Base-by-base conservation (phyloP, 2,888 invertebrate genomes). In the Andrena fulva region DNA sequence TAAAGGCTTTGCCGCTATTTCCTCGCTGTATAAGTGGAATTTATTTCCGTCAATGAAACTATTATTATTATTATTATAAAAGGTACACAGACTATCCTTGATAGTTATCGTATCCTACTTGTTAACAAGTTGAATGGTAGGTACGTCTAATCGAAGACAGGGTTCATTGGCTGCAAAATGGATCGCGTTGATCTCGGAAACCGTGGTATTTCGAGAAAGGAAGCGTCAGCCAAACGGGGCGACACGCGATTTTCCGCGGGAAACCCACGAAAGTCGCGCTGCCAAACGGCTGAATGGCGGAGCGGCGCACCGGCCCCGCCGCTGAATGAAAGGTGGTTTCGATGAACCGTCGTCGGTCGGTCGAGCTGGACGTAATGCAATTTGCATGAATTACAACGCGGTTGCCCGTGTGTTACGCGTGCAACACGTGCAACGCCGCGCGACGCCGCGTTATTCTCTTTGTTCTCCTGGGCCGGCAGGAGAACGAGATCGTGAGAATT, bases 341-440 rank as follows among this genome's bases (percentile, higher is more conserved):
- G 86, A 75, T 83, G 81, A 85, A 75, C 75, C 81, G 80, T 74
- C 74, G 77, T 29, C 82, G 83, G 81, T 80, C 87, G 77, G 69
- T 68, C 62, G 84, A 80, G 83, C 81, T 84, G 86, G 73, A 82
- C 80, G 85, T 89, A 89, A 89, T 86, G 89, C 87, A 90, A 89
- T 90, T 90, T 90, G 87, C 89, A 90, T 89, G 88, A 89, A 89
- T 90, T 89, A 89, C 89, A 85, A 16, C 71, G 79, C 20, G 33
- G 48, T 10, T 67, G 56, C 56, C 33, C 7, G 24, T 52, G n/a
- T 48, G 69, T 72, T 62, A 66, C 72, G 48, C 52, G 50, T 20
- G 59, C 20, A 42, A 75, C 62, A 70, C 78, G 74, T 35, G 69
- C 54, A 69, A 50, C 71, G 48, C 54, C 24, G 7, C 24, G 10